A percentile compares a stretch with the other conserved stretches of the same genome.
Evolutionary conservation across 2,113 vertebrate species (phyloP).

Genomic region (Perccottus glenii): DNA sequence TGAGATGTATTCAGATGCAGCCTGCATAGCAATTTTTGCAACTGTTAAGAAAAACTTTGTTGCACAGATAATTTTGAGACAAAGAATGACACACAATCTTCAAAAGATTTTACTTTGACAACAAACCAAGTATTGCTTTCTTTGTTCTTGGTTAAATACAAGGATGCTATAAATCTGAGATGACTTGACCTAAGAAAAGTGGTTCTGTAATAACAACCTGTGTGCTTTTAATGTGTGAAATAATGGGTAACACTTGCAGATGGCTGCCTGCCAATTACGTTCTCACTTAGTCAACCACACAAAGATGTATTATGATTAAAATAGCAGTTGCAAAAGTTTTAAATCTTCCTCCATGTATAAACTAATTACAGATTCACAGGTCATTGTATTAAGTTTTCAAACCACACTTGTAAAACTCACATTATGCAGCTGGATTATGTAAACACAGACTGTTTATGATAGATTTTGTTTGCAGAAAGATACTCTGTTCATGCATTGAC

Average conservation of each 20-base stretch:
- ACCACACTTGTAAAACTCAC: background rate
- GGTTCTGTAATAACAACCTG: slow-evolving; percentile 4
- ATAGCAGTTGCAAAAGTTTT: slow-evolving; percentile 4
- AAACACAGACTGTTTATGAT: background rate
- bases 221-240: slow-evolving; percentile 4
- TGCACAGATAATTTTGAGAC: background rate
- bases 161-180: background rate
- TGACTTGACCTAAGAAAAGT: background rate
- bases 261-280: slow-evolving; percentile 8
- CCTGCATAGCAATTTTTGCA: no score
- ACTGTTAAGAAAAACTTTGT: no score
- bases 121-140: background rate
- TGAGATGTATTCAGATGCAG: background rate
- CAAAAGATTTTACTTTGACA: background rate
- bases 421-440: background rate
- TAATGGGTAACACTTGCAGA: slow-evolving; percentile 1
- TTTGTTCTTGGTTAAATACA: background rate
- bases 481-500: background rate
- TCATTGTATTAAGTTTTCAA: background rate
- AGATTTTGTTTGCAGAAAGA: background rate
- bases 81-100: background rate
- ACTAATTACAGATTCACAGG: background rate
- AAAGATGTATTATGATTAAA: slow-evolving; percentile 2
- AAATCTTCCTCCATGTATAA: background rate
- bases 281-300: background rate